phyloP scores from a whole-genome alignment of 2,113 vertebrate genomes.

The Mastomys natalensis region DNA sequence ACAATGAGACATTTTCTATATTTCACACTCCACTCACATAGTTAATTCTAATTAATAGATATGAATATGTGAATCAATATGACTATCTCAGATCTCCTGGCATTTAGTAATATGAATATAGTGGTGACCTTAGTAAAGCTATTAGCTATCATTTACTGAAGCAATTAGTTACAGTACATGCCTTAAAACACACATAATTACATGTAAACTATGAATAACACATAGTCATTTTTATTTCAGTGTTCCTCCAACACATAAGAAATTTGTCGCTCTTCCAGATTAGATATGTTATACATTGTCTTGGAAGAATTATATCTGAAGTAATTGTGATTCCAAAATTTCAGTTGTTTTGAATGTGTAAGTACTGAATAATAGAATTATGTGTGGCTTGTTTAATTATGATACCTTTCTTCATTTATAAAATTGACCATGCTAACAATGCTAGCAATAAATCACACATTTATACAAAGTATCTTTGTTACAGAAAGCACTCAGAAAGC shows the following conservation, averaged over 20 bases:
- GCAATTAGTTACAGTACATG: neutral
- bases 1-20: neutral
- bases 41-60: neutral
- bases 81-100: neutral
- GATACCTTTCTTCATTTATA: neutral
- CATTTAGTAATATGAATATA: neutral
- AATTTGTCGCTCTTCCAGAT: neutral
- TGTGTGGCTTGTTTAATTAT: neutral
- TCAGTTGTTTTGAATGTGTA: neutral
- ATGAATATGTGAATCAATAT: neutral
- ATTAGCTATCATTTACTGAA: neutral
- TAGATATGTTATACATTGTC: neutral
- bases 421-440: neutral
- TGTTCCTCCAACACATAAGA: neutral
- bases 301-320: neutral
- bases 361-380: neutral
- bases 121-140: neutral
- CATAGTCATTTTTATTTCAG: neutral
- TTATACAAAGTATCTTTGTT: neutral
- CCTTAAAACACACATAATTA: neutral
- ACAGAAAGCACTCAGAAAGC: neutral
- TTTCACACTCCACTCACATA: neutral
- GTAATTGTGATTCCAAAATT: neutral
- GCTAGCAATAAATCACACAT: neutral
- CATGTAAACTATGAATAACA: neutral